Evolutionary conservation across 2,113 vertebrate genomes (phyloP).

Genomic region (Myanophis thanlyinensis): DNA sequence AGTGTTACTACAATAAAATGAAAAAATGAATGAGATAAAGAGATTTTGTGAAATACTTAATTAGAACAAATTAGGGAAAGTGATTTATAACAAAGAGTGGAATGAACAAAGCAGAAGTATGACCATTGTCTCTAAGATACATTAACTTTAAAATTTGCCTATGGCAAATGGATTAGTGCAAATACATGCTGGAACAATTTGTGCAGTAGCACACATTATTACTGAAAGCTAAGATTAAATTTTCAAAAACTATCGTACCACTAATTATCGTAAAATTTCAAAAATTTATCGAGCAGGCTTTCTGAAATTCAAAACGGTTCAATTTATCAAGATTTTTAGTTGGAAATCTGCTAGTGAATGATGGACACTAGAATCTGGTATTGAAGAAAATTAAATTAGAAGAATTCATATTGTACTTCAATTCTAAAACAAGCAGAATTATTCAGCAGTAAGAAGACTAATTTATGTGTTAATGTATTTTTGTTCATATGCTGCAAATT

Average conservation of each 20-base stretch:
- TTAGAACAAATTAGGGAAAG: conserved; percentile 58
- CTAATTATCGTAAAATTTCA: too few species aligned
- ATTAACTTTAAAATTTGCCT: not conserved
- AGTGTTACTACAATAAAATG: conserved; percentile 48
- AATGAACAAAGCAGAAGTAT: conserved; percentile 15
- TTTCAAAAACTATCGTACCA: not conserved
- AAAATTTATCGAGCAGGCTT: not conserved
- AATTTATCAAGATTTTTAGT: not conserved
- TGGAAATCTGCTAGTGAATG: not conserved
- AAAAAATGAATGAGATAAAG: conserved; percentile 47
- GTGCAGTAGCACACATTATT: not conserved
- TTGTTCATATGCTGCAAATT: not conserved
- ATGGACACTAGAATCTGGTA: not conserved
- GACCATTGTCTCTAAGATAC: conserved; percentile 16
- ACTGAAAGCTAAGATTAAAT: not conserved
- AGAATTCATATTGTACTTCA: conserved; percentile 11
- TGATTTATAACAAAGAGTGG: conserved; percentile 50
- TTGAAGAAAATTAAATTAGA: not conserved
- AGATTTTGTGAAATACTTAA: conserved; percentile 49
- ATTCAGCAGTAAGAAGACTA: not conserved
- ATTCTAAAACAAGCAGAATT: not conserved
- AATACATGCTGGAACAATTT: not conserved
- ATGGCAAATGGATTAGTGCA: not conserved
- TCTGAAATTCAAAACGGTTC: not conserved
- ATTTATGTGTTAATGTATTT: not conserved